Conservation (phyloP, 2,888 invertebrate species). For the Bugula neritina region DNA sequence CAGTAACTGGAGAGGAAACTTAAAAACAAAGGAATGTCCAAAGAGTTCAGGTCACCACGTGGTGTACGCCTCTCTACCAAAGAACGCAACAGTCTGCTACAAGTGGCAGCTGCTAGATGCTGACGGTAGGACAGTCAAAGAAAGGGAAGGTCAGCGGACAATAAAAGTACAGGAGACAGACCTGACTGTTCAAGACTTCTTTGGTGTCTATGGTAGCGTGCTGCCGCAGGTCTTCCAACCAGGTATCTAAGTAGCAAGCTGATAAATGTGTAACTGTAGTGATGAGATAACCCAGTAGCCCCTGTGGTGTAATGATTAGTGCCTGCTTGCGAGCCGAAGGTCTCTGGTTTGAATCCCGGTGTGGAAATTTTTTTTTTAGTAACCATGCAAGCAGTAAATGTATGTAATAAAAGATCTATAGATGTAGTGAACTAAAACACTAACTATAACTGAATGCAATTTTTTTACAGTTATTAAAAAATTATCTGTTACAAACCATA, state of each 20-base stretch:
- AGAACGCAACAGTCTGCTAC: background rate
- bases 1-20: slow-evolving; percentile 5
- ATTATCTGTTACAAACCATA: no score
- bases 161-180: background rate
- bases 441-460: no score
- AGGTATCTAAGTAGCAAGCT: background rate
- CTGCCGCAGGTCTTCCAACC: slow-evolving; percentile 12
- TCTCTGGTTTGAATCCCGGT: no score
- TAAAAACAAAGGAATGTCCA: slow-evolving; percentile 3
- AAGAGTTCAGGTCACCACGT: slow-evolving; percentile 9
- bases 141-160: background rate
- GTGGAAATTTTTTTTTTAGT: no score
- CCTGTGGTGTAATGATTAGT: no score
- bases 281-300: no score
- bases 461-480: no score
- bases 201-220: background rate
- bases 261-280: background rate
- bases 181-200: slow-evolving; percentile 22
- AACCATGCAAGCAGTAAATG: no score
- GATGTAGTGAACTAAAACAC: no score
- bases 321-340: no score
- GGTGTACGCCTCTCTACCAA: slow-evolving; percentile 6
- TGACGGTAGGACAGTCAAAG: background rate
- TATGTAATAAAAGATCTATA: no score
- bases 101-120: background rate